phyloP scores from a whole-genome alignment of 2,888 invertebrate genomes.

The Xanthia togata region DNA sequence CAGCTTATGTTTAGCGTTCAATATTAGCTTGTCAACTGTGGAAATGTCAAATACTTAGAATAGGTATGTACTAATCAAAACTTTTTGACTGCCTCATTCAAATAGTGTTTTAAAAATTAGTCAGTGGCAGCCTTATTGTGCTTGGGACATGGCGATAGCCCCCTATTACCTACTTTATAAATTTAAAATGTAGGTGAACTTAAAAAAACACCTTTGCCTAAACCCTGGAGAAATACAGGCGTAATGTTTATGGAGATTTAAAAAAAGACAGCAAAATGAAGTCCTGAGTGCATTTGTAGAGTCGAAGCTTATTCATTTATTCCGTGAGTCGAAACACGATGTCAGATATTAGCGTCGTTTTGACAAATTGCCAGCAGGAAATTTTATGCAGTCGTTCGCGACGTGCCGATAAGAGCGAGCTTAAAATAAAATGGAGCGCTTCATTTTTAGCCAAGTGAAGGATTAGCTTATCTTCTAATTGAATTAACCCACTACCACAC shows the following conservation, averaged over 20 bases:
- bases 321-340: not conserved
- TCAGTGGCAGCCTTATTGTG: not conserved
- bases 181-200: not conserved
- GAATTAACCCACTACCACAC: constrained; percentile 6
- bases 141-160: not conserved
- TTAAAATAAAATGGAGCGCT: constrained; percentile 33
- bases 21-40: constrained; percentile 84
- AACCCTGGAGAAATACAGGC: not conserved
- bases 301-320: too few species aligned
- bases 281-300: not conserved
- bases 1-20: constrained; percentile 80
- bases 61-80: not conserved
- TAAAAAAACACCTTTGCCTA: not conserved
- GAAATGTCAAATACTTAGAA: not conserved
- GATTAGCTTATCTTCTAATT: constrained; percentile 32
- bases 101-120: not conserved
- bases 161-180: not conserved
- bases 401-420: constrained; percentile 15
- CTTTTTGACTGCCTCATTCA: not conserved
- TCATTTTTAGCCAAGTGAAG: constrained; percentile 4
- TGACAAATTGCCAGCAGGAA: constrained; percentile 16
- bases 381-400: constrained; percentile 6
- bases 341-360: constrained; percentile 1
- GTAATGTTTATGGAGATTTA: not conserved
- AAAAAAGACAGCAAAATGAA: not conserved